A percentile compares a stretch with the other conserved stretches of the same genome.
phyloP scores from a whole-genome alignment of 2,797 vertebrate species.

The Anableps anableps region DNA sequence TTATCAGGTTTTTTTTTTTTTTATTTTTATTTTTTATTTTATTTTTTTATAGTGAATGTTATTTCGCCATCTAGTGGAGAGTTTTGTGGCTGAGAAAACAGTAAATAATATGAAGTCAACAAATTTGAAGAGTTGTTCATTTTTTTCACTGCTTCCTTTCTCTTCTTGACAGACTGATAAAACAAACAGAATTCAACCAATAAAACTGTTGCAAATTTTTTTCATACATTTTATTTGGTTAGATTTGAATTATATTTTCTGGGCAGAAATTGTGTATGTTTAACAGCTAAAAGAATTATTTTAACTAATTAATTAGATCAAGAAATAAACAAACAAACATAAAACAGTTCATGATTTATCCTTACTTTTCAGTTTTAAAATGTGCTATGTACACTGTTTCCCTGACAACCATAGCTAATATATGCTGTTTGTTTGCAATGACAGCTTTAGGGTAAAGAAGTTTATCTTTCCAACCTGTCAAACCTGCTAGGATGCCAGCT shows the following conservation, averaged over 20 bases:
- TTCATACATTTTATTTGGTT: not conserved
- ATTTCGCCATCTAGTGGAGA: slow-evolving; percentile 74
- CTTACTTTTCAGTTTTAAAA: not conserved
- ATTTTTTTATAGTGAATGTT: slow-evolving; percentile 48
- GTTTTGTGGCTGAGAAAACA: not conserved
- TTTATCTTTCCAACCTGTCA: not conserved
- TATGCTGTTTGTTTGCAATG: not conserved
- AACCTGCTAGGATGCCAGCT: not conserved
- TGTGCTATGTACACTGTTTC: too few species aligned
- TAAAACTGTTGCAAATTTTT: too few species aligned
- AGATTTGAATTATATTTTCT: too few species aligned
- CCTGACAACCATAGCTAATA: not conserved
- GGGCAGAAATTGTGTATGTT: too few species aligned
- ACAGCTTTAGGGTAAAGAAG: too few species aligned
- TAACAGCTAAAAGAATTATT: too few species aligned
- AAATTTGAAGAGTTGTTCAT: not conserved
- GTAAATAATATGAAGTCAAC: not conserved
- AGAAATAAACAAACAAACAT: too few species aligned
- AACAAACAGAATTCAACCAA: not conserved
- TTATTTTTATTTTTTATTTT: too few species aligned
- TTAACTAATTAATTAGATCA: too few species aligned
- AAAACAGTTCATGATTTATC: too few species aligned
- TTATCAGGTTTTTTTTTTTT: too few species aligned
- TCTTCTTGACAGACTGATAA: too few species aligned
- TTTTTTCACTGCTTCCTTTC: not conserved